Percentiles rank a stretch among this genome's conserved stretches.
Evolutionary conservation across 2,113 vertebrate genomes (phyloP).

Genomic region (Megaleporinus macrocephalus): DNA sequence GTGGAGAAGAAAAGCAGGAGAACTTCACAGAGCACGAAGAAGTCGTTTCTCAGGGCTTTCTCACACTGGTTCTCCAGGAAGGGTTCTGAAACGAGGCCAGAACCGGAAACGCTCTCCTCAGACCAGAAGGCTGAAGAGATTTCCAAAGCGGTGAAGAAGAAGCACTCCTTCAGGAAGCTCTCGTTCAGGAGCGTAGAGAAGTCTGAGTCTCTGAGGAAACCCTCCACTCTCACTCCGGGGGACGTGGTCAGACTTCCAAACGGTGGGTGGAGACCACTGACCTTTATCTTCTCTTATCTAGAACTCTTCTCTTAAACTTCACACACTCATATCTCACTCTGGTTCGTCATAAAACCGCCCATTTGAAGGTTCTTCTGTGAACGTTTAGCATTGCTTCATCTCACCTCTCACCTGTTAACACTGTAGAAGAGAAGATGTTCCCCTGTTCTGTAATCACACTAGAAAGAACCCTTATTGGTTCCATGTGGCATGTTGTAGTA

Average conservation of each 20-base stretch:
- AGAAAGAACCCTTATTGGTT: no score
- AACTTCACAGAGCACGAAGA: constrained; percentile 23
- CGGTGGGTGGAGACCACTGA: neutral
- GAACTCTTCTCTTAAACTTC: no score
- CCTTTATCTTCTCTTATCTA: no score
- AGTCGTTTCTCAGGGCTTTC: constrained; percentile 62
- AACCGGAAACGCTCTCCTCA: constrained; percentile 16
- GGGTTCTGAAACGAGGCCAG: constrained; percentile 69
- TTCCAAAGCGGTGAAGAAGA: constrained; percentile 67
- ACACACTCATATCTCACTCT: no score
- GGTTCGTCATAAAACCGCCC: no score
- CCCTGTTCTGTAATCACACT: no score
- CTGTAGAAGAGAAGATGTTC: no score
- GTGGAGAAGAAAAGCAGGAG: neutral
- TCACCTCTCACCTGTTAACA: no score
- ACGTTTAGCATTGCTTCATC: no score
- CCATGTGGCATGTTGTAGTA: no score
- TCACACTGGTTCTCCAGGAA: constrained; percentile 68
- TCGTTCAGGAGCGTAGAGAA: constrained; percentile 70
- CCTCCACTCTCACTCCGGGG: constrained; percentile 14
- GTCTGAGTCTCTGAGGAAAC: constrained; percentile 16
- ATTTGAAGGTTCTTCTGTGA: no score
- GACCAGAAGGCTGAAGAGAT: neutral
- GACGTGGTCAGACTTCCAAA: constrained; percentile 4
- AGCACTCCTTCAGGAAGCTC: constrained; percentile 66